These are phyloP conservation scores for Mormyrops attenuatus DNA, from an alignment of 2,797 vertebrate genomes.

Conservation along the genomic window DNA sequence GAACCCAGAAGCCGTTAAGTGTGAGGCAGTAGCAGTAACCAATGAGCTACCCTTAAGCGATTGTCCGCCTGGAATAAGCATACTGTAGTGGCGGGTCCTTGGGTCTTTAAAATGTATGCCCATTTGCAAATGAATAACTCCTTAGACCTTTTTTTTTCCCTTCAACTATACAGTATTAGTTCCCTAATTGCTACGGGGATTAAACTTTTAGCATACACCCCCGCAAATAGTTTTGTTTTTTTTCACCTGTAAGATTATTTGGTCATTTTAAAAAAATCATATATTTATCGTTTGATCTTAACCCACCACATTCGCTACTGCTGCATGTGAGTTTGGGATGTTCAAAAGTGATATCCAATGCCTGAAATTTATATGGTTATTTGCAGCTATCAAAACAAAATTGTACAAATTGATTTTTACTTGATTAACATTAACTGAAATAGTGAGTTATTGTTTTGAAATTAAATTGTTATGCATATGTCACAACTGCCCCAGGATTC, in stretches of 20 bases:
- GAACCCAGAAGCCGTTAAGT: not conserved
- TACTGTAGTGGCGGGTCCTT: not conserved
- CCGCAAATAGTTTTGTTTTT: not conserved
- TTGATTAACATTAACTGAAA: not conserved
- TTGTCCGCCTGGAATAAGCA: not conserved
- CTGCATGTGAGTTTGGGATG: not conserved
- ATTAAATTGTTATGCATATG: not conserved
- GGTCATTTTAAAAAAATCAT: not conserved
- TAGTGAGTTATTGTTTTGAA: not conserved
- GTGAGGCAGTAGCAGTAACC: not conserved
- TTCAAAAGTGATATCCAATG: not conserved
- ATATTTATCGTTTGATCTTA: not conserved
- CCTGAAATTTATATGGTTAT: not conserved
- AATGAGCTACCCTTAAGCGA: not conserved
- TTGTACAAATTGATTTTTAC: not conserved
- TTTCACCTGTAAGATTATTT: not conserved
- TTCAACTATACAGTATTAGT: not conserved
- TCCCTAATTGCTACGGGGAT: not conserved
- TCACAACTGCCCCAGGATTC: not conserved
- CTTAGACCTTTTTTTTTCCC: not conserved
- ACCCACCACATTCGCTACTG: not conserved
- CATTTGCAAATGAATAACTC: not conserved
- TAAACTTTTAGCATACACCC: not conserved
- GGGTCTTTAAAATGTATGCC: not conserved
- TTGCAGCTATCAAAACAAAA: not conserved